phyloP scores from a whole-genome alignment of 2,797 vertebrate genomes.

The Malacoraja senta region DNA sequence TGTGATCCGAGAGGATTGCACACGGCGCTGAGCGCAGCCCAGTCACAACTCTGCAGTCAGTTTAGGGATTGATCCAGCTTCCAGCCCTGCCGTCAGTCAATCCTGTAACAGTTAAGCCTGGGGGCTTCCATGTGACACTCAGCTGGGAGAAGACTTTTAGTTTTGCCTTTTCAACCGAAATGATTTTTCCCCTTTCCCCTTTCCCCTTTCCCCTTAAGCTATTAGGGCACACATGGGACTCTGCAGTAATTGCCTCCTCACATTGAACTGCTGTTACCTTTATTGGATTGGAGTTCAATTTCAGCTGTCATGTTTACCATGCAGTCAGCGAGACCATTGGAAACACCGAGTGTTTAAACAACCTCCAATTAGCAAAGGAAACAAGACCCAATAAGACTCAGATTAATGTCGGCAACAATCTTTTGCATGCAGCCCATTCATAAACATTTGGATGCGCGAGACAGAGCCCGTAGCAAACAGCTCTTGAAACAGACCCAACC shows the following conservation, averaged over 20 bases:
- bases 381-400: slow-evolving; percentile 57
- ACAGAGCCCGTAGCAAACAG: neutral
- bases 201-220: slow-evolving; percentile 53
- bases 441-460: neutral
- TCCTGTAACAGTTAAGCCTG: neutral
- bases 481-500: slow-evolving; percentile 5
- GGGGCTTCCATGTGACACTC: neutral
- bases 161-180: neutral
- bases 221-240: slow-evolving; percentile 66
- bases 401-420: slow-evolving; percentile 49
- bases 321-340: slow-evolving; percentile 73
- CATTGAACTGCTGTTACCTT: slow-evolving; percentile 72
- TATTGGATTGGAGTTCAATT: slow-evolving; percentile 79
- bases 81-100: neutral
- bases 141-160: neutral
- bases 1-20: neutral
- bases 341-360: slow-evolving; percentile 82
- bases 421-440: slow-evolving; percentile 8
- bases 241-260: slow-evolving; percentile 70
- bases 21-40: neutral
- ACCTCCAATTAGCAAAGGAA: slow-evolving; percentile 72
- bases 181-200: neutral
- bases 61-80: neutral
- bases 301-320: slow-evolving; percentile 79
- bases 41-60: neutral